These are phyloP conservation scores for Torymus texanus DNA, from an alignment of 2,888 invertebrate genomes.

Conservation along the genomic window DNA sequence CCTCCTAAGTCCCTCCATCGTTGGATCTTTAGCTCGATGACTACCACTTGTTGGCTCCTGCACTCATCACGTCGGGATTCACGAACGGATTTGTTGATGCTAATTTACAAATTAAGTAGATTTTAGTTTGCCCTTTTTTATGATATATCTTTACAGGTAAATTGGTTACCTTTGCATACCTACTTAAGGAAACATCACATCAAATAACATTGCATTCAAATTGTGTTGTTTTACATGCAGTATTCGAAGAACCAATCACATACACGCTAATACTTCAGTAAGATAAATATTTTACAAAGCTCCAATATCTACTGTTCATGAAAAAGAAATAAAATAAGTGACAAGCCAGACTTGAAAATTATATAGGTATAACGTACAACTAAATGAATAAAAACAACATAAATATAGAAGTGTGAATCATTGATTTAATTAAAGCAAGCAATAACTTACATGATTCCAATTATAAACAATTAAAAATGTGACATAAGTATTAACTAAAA, in stretches of 20 bases:
- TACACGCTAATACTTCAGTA: not conserved
- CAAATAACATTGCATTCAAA: too few relatives aligned
- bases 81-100: constrained; percentile 72
- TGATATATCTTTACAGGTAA: too few relatives aligned
- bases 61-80: constrained; percentile 63
- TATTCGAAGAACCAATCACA: too few relatives aligned
- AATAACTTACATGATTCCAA: constrained; percentile 46
- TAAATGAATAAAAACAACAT: constrained; percentile 41
- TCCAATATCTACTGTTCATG: not conserved
- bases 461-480: constrained; percentile 44
- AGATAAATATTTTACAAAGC: not conserved
- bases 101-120: constrained; percentile 41
- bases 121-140: constrained; percentile 1
- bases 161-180: not conserved
- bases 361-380: constrained; percentile 9
- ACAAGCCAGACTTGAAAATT: not conserved
- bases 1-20: constrained; percentile 37
- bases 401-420: constrained; percentile 32
- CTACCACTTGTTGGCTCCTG: constrained; percentile 71
- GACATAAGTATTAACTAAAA: constrained; percentile 28
- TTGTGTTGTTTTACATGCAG: too few relatives aligned
- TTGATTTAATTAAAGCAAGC: constrained; percentile 51
- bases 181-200: not conserved
- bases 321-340: constrained; percentile 6
- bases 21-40: constrained; percentile 57